These are phyloP conservation scores for Tachina fera DNA, from an alignment of 2,888 invertebrate genomes.

Conservation along the genomic window DNA sequence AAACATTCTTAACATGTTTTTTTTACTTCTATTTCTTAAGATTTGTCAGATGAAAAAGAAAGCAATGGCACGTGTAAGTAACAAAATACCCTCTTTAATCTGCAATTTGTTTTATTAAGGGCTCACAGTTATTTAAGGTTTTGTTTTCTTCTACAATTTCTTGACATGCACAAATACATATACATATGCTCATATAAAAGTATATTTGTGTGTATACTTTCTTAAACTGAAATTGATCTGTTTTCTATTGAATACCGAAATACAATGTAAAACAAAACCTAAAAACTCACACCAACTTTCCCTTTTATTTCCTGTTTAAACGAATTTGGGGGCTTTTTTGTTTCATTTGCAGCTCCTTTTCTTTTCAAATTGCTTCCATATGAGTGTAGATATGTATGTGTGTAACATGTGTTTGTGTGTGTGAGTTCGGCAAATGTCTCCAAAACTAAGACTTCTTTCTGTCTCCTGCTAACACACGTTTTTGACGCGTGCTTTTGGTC, in stretches of 20 bases:
- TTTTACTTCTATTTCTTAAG: constrained; percentile 10
- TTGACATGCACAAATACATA: background rate
- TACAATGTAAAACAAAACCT: constrained; percentile 30
- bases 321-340: background rate
- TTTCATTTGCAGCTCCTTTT: constrained; percentile 29
- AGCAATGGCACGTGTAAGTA: constrained; percentile 20
- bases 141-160: background rate
- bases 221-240: constrained; percentile 54
- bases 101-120: constrained; percentile 23
- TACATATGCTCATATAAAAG: background rate
- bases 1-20: constrained; percentile 5
- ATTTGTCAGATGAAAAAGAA: background rate
- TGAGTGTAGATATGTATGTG: background rate
- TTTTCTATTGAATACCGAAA: constrained; percentile 58
- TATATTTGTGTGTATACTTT: background rate
- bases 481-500: constrained; percentile 63
- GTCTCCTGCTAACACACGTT: constrained; percentile 44
- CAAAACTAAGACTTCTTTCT: background rate
- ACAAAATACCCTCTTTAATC: background rate
- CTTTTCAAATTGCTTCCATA: background rate
- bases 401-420: background rate
- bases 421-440: background rate
- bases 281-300: background rate
- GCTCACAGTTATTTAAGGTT: background rate
- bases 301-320: background rate